Evolutionary conservation across 2,797 vertebrate genomes (phyloP), one percentile per base, ranked within the genome.

Genomic region (Botia kubotai): DNA sequence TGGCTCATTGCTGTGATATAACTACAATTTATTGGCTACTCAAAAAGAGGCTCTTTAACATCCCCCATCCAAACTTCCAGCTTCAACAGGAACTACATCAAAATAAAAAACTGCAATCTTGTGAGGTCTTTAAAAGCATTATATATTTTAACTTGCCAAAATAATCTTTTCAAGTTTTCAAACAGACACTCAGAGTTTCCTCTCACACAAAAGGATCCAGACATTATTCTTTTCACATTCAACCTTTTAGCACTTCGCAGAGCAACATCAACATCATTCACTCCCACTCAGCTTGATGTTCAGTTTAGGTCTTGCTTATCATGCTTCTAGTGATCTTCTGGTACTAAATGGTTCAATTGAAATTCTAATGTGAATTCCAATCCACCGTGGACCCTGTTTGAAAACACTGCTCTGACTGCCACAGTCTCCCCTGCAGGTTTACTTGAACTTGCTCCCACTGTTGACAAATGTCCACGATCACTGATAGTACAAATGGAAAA

Each of bases 401-500:
- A 82, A 36, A 83, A 86, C 88, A 87, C 81, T 65, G 86, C 90
- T 91, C 88, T 90, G 90, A 91, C 88, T 86, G 87, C 90, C 91
- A 91, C 91, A 91, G 90, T 91, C 90, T 91, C 91, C 90, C 89
- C 88, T 86, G 88, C 83, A 85, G 92, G 91, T 93, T 93, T 93
- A 91, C 92, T 91, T 85, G 85, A 89, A 90, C 89, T 87, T 88
- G 88, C 89, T 88, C 88, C 81, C 74, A 86, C 73, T 92, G 91
- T 92, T 94, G 92, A 93, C 92, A 92, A 90, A 89, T 91, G 89
- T 89, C 89, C 87, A 90, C 87, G 81, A 87, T 90, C 90, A 92
- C 89, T 87, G 92, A 93, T 91, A 91, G 89, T 85, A 89, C 88
- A 92, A 91, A 93, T 92, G 87, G 90, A 92, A 94, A 93, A 93